Conservation (phyloP, 1,140 invertebrate genomes). For the Rhyacophila brunnea region DNA sequence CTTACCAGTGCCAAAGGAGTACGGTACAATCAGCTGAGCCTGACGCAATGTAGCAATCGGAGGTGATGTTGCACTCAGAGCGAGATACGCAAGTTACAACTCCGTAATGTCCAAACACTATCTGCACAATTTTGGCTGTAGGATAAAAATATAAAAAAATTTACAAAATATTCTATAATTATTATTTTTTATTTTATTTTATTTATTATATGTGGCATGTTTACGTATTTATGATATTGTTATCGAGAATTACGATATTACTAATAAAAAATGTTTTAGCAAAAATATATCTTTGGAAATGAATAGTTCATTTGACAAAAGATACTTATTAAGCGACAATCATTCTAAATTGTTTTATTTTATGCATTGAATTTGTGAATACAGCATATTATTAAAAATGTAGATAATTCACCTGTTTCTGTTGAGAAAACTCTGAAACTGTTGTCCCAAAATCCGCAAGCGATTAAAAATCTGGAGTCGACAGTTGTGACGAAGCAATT, state of each 20-base stretch:
- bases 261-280: no score
- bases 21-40: slow-evolving; percentile 98
- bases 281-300: no score
- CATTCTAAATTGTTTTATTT: no score
- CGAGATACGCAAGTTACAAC: slow-evolving; percentile 95
- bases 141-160: slow-evolving; percentile 12
- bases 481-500: slow-evolving; percentile 98
- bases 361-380: no score
- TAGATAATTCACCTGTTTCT: slow-evolving; percentile 73
- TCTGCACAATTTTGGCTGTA: slow-evolving; percentile 94
- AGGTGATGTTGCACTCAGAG: slow-evolving; percentile 97
- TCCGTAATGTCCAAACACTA: slow-evolving; percentile 98
- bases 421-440: slow-evolving; percentile 97
- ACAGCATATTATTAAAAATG: no score
- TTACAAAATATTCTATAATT: no score
- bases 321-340: no score
- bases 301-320: not conserved
- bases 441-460: slow-evolving; percentile 99
- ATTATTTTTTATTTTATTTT: no score
- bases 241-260: no score
- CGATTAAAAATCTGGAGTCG: slow-evolving; percentile 93
- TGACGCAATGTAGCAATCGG: slow-evolving; percentile 97
- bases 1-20: slow-evolving; percentile 96
- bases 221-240: no score
- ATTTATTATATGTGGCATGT: no score